A percentile compares a stretch with the other conserved stretches of the same genome.
Conservation (phyloP, 2,888 invertebrate genomes). For the Zelleria hepariella region DNA sequence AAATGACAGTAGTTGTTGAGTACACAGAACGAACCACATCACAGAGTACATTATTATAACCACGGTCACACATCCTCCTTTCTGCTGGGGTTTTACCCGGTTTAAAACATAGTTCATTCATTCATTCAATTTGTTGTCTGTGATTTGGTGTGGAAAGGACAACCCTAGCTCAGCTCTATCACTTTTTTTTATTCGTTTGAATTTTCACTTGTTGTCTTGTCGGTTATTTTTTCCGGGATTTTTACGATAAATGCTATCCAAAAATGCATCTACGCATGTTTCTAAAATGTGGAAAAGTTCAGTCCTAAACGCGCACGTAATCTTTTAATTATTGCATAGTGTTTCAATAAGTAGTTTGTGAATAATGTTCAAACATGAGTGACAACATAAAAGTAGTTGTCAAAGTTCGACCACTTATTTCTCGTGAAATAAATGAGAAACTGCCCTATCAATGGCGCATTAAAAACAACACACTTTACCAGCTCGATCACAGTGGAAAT, state of each 20-base stretch:
- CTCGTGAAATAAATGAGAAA: conserved; percentile 74
- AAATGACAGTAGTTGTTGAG: too few relatives aligned
- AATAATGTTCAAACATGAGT: conserved; percentile 55
- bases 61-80: too few relatives aligned
- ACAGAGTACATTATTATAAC: too few relatives aligned
- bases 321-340: neutral
- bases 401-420: conserved; percentile 78
- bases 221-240: neutral
- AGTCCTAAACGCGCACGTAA: neutral
- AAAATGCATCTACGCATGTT: neutral
- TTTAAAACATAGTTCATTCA: neutral
- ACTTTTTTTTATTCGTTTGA: neutral
- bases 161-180: too few relatives aligned
- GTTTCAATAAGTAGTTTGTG: neutral
- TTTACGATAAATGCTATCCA: neutral
- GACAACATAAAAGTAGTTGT: conserved; percentile 83
- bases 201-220: neutral
- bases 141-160: too few relatives aligned
- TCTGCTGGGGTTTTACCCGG: too few relatives aligned
- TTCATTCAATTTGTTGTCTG: neutral
- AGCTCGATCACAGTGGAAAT: conserved; percentile 67
- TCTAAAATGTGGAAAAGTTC: neutral
- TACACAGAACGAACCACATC: too few relatives aligned
- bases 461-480: conserved; percentile 70
- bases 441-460: conserved; percentile 74